A percentile compares a stretch with the other conserved stretches of the same genome.
phyloP scores from a whole-genome alignment of 2,113 vertebrate species.

The Hippolais icterina region DNA sequence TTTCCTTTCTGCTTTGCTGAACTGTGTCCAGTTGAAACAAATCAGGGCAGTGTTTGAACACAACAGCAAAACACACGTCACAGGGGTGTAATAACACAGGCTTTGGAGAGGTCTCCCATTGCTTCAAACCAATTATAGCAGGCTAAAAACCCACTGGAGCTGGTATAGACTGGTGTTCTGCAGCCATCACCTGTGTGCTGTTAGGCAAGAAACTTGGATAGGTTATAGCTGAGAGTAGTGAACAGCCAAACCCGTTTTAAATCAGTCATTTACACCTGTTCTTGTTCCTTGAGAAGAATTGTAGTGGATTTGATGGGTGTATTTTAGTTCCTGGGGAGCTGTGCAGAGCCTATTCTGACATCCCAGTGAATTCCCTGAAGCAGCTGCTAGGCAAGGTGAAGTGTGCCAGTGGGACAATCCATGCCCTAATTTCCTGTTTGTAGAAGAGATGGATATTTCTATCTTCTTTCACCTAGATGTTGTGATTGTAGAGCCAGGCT shows the following conservation, averaged over 20 bases:
- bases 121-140: not conserved
- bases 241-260: not conserved
- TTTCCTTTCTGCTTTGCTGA: not conserved
- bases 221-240: not conserved
- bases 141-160: not conserved
- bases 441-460: not conserved
- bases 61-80: not conserved
- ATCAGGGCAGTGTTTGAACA: not conserved
- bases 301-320: not conserved
- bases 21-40: not conserved
- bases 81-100: not conserved
- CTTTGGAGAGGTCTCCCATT: not conserved
- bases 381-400: not conserved
- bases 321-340: not conserved
- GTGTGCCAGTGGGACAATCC: not conserved
- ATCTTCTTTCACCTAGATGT: not conserved
- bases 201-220: not conserved
- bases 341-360: fast-evolving
- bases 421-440: not conserved
- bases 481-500: not conserved
- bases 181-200: not conserved
- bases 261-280: not conserved
- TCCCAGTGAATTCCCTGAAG: not conserved
- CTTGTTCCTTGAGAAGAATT: not conserved
- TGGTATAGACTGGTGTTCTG: not conserved